Evolutionary conservation across 2,888 invertebrate species (phyloP).

Genomic region (Pterostichus niger): DNA sequence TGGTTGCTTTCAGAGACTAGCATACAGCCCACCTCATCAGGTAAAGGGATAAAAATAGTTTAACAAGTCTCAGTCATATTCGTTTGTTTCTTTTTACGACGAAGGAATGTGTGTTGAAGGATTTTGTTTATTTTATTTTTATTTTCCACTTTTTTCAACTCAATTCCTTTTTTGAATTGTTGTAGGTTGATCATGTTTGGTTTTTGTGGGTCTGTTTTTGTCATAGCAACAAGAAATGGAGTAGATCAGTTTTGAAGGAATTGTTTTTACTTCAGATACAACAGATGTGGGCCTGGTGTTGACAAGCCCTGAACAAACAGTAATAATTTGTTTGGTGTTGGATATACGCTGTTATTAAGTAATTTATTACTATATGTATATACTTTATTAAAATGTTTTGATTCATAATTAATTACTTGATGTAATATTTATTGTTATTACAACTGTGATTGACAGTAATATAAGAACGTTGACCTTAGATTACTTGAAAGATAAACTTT

Average conservation of each 20-base stretch:
- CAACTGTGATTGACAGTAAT: too few relatives aligned
- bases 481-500: too few relatives aligned
- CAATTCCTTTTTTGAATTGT: constrained; percentile 39
- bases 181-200: constrained; percentile 42
- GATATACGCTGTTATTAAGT: too few relatives aligned
- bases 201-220: constrained; percentile 30
- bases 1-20: not conserved
- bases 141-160: not conserved
- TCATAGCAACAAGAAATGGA: constrained; percentile 9
- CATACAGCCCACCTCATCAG: not conserved
- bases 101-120: not conserved
- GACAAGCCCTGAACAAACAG: not conserved
- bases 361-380: too few relatives aligned
- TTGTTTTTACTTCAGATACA: not conserved
- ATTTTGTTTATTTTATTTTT: not conserved
- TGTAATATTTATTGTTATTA: too few relatives aligned
- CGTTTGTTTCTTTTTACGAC: constrained; percentile 8
- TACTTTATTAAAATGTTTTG: too few relatives aligned
- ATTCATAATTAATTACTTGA: too few relatives aligned
- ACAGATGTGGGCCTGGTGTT: not conserved
- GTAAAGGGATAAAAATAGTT: not conserved
- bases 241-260: not conserved
- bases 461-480: too few relatives aligned
- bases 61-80: constrained; percentile 2
- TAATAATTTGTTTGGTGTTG: too few relatives aligned